Evolutionary conservation across 2,888 invertebrate species (phyloP), one percentile per base, ranked within the genome.

Genomic region (Pyrocoelia pectoralis): DNA sequence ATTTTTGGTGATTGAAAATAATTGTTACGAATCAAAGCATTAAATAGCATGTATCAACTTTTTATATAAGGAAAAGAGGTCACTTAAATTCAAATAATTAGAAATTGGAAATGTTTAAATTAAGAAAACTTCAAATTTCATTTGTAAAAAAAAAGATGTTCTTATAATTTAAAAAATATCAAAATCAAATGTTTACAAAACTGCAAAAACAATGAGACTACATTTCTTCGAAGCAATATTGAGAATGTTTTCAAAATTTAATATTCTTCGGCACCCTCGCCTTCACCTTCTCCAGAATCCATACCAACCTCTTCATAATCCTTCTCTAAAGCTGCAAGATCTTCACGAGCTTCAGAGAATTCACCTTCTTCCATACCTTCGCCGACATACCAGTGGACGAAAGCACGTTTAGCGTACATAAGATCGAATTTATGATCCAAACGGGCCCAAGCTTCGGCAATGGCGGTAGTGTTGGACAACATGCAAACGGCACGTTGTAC

Each of bases 321-420:
- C 17, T 46, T 46, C 17, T 46, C 46, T n/a, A 46, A 46, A 17
- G 46, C 46, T 2, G 46, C 46, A 17, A 46, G 46, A 46, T 46
- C 46, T 18, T 46, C 46, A 46, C 46, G 46, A 18, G 46, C 46
- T 18, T 46, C 46, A 18, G 46, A 46, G 46, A 46, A 46, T 46
- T 46, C 46, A 46, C 46, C 46, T 46, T 46, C 46, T 46, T 46
- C 46, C 46, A 46, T 46, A 46, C 46, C 46, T n/a, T 46, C 46
- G 2, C 46, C 46, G 2, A 46, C 46, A 17, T 46, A 46, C 46
- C 46, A 46, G 17, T 46, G 46, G 1, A 46, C 46, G 46, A 46
- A 46, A 9, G 46, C 46, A 18, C 46, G 46, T 18, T 46, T 46
- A 18, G 46, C 46, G n/a, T 46, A 46, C 46, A 46, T 46, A 15